Base-by-base conservation (phyloP, 35 echinoderm and acorn worm genomes). In the Apostichopus californicus region DNA sequence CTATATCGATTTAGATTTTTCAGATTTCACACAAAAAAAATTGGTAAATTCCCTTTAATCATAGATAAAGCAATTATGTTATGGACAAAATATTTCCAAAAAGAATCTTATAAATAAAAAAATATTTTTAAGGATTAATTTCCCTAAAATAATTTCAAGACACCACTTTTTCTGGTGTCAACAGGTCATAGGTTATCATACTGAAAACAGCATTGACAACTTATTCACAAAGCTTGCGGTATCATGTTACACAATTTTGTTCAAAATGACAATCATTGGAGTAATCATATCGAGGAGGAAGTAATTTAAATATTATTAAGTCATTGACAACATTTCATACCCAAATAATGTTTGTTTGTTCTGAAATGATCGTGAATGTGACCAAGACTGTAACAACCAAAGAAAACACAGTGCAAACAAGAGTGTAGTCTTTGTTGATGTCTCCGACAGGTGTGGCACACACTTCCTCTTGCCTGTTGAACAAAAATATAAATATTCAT, bases 311-410 rank as follows among this genome's bases (percentile, higher is more conserved):
- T 46, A 46, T 46, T 46, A 46, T 46, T 46, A 2, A 46, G 3
- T 46, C 34, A 25, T 6, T 68, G 54, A 65, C 24, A 61, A 24
- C 8, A 65, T 77, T 77, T 91, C 83, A 87, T 94, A 98, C 96
- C 96, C 23, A 98, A 83, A 78, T 92, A 89, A 92, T 98, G 96
- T 95, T 93, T 92, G 46, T 93, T 95, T 61, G 90, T 56, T 85
- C 90, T 95, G 21, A 93, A 94, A 87, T 98, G 96, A 56, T 98
- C 96, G 11, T 98, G 96, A 63, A 98, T 98, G 75, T 98, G 96
- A 54, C 92, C 92, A 72, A 89, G 86, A 23, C 68, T 90, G 73
- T 98, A 98, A 80, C 96, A 98, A 55, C 96, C 96, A 89, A 98
- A 98, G 83, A 95, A 98, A 46, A 98, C 94, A 81, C 96, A 98